A percentile compares a stretch with the other conserved stretches of the same genome.
Evolutionary conservation across 2,888 invertebrate genomes (phyloP).

Genomic region (Geotrupes spiniger): DNA sequence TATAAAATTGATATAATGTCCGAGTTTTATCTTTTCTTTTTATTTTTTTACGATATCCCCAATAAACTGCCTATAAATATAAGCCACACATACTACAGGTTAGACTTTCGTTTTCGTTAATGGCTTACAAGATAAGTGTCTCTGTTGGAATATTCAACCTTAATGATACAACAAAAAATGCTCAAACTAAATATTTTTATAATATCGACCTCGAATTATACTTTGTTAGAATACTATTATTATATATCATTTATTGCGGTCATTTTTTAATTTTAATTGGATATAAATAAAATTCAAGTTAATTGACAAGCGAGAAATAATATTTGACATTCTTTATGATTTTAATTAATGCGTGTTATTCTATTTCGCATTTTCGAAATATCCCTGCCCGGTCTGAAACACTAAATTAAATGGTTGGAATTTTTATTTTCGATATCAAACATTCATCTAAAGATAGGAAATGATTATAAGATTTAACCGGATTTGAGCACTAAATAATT

Average conservation of each 20-base stretch:
- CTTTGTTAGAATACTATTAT: conserved; percentile 3
- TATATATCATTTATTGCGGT: not conserved
- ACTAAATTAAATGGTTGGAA: too few species aligned
- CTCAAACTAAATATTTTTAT: conserved; percentile 7
- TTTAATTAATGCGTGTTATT: too few species aligned
- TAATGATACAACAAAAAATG: conserved; percentile 12
- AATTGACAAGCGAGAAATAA: too few species aligned
- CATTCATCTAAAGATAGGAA: too few species aligned
- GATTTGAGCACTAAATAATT: too few species aligned
- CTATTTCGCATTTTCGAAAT: too few species aligned
- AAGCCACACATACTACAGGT: conserved; percentile 5
- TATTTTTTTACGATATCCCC: conserved; percentile 16
- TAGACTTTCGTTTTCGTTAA: conserved; percentile 23
- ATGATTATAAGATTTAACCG: too few species aligned
- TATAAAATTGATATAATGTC: conserved; percentile 7
- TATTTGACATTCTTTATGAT: too few species aligned
- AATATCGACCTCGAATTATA: not conserved
- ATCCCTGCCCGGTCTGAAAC: too few species aligned
- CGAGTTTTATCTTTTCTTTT: conserved; percentile 2
- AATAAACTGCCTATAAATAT: conserved; percentile 9
- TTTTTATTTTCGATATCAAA: too few species aligned
- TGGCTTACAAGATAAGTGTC: conserved; percentile 24
- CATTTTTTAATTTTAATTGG: conserved; percentile 3
- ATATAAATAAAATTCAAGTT: not conserved
- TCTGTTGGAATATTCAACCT: conserved; percentile 20